Conservation (phyloP, 1,140 invertebrate species). For the Ditylenchus dipsaci region DNA sequence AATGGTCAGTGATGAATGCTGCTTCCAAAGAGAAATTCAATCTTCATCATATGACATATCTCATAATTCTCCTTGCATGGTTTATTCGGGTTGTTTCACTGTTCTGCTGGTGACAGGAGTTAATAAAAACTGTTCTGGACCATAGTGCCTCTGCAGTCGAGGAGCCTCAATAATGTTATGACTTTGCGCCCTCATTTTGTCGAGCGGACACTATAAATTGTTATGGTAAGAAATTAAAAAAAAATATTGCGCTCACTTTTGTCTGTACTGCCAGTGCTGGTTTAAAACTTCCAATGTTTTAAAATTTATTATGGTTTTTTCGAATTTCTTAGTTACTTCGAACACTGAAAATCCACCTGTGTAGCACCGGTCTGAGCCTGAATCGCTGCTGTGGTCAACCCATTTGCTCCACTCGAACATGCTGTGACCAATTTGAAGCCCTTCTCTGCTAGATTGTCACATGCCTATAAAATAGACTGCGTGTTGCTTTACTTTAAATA, state of each 20-base stretch:
- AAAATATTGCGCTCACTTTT: too few relatives aligned
- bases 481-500: background rate
- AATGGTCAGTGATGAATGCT: background rate
- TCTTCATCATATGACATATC: background rate
- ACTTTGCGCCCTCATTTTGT: too few relatives aligned
- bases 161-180: too few relatives aligned
- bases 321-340: background rate
- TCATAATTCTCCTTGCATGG: background rate
- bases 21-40: constrained; percentile 1
- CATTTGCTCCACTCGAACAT: constrained; percentile 56
- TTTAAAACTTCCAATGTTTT: too few relatives aligned
- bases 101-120: background rate
- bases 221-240: too few relatives aligned
- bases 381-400: constrained; percentile 45
- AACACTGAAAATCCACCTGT: constrained; percentile 24
- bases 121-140: too few relatives aligned
- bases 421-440: constrained; percentile 57
- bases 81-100: background rate
- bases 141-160: too few relatives aligned
- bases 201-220: too few relatives aligned
- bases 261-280: too few relatives aligned
- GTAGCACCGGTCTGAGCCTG: constrained; percentile 11
- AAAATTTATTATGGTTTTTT: too few relatives aligned
- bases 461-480: constrained; percentile 42
- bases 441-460: constrained; percentile 56